Evolutionary conservation across 1,140 invertebrate genomes (phyloP).

Genomic region (Propsilocerus akamusi): DNA sequence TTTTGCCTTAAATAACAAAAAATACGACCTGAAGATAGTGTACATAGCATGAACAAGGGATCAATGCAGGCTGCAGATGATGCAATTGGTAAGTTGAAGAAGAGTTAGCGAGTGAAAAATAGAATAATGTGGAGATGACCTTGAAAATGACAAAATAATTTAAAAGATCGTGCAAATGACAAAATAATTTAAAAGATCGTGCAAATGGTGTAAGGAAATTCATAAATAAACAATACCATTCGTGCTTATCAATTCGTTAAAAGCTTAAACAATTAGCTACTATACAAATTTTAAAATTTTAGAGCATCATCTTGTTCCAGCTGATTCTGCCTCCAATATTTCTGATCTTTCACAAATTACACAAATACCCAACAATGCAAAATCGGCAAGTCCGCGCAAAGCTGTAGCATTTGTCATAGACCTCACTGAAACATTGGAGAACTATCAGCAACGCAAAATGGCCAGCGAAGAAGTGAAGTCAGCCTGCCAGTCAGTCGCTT

Average conservation of each 20-base stretch:
- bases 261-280: not conserved
- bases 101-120: not conserved
- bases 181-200: not conserved
- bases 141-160: not conserved
- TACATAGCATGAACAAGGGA: too few species aligned
- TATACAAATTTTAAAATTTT: not conserved
- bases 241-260: not conserved
- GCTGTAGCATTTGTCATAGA: conserved; percentile 64
- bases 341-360: too few species aligned
- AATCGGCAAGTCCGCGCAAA: conserved; percentile 32
- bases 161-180: not conserved
- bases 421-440: conserved; percentile 32
- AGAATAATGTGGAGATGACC: not conserved
- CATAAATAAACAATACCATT: not conserved
- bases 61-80: too few species aligned
- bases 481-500: conserved; percentile 40
- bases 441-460: conserved; percentile 36
- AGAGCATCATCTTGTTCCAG: not conserved
- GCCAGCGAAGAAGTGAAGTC: conserved; percentile 48
- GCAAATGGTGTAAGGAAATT: not conserved
- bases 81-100: not conserved
- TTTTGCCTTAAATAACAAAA: too few species aligned
- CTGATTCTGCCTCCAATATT: not conserved
- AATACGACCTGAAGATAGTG: too few species aligned
- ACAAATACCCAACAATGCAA: not conserved